Evolutionary conservation across 2,888 invertebrate genomes (phyloP).

Genomic region (Lomographa bimaculata): DNA sequence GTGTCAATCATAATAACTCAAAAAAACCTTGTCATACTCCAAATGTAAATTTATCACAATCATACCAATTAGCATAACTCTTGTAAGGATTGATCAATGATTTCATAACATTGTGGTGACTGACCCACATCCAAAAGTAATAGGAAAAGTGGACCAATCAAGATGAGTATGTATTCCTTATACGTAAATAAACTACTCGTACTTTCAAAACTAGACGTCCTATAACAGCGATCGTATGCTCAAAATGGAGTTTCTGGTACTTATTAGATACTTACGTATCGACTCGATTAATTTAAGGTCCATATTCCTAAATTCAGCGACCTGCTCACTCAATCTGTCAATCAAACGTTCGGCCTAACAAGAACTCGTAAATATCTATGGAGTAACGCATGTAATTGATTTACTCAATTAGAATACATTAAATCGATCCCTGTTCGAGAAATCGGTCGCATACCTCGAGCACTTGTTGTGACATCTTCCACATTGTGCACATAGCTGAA

Average conservation of each 20-base stretch:
- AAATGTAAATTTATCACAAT: no score
- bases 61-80: no score
- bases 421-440: conserved; percentile 42
- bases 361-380: conserved; percentile 57
- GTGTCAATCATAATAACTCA: no score
- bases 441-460: conserved; percentile 39
- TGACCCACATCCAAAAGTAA: not conserved
- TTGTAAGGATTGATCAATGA: no score
- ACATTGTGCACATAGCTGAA: conserved; percentile 43
- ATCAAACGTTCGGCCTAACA: conserved; percentile 46
- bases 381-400: conserved; percentile 62
- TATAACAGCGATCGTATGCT: conserved; percentile 19
- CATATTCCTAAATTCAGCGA: conserved; percentile 43
- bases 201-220: conserved; percentile 18
- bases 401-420: conserved; percentile 70
- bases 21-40: no score
- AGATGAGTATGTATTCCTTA: conserved; percentile 15
- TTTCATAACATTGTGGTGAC: conserved; percentile 1
- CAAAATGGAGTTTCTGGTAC: conserved; percentile 34
- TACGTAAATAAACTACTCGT: conserved; percentile 11
- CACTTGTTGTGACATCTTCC: conserved; percentile 59
- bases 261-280: conserved; percentile 35
- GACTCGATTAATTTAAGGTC: conserved; percentile 35
- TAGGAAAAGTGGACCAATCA: conserved; percentile 8
- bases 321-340: conserved; percentile 49